phyloP scores from a whole-genome alignment of 2,113 vertebrate species.

The Mobula hypostoma region DNA sequence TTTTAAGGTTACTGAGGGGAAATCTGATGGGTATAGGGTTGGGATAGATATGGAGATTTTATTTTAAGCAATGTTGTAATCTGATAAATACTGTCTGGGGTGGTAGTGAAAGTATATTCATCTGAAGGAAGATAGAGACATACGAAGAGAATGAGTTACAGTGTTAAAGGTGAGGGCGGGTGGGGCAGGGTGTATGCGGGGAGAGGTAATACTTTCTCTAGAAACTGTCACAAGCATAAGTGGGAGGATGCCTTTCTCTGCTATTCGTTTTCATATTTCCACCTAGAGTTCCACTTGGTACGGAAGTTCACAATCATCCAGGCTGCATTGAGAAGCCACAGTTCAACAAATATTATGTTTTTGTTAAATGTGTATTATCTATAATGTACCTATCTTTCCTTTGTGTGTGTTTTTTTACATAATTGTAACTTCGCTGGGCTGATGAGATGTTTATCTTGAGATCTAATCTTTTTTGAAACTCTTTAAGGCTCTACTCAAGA shows the following conservation, averaged over 20 bases:
- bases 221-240: too few species aligned
- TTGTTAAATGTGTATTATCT: not conserved
- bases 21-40: too few species aligned
- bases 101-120: not conserved
- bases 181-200: too few species aligned
- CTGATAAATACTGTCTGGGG: not conserved
- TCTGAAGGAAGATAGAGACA: not conserved
- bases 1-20: too few species aligned
- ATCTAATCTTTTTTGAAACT: not conserved
- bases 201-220: not conserved
- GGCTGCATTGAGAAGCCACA: not conserved
- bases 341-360: not conserved
- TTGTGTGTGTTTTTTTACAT: too few species aligned
- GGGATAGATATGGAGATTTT: not conserved
- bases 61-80: not conserved
- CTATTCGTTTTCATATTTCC: not conserved
- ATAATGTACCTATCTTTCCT: not conserved
- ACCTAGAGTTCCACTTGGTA: not conserved
- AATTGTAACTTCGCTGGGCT: not conserved
- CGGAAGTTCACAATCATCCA: not conserved
- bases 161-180: not conserved
- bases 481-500: not conserved
- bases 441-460: not conserved
- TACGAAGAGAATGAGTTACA: not conserved
- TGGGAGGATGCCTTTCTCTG: not conserved